Evolutionary conservation across 1,140 invertebrate genomes (phyloP), one percentile per base, ranked within the genome.

Genomic region (Lepidurus packardi): DNA sequence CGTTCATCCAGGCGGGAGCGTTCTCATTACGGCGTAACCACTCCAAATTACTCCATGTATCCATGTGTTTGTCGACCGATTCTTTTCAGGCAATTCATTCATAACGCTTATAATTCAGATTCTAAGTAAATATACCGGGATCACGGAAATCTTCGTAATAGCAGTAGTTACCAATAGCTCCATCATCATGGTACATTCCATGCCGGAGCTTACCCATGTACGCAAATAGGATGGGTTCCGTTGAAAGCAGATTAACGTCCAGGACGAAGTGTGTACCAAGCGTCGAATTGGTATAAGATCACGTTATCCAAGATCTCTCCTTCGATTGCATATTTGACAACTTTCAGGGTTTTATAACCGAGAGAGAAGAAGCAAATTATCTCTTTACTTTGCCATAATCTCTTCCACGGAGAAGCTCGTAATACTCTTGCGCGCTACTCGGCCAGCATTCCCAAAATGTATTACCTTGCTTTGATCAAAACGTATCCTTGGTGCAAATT

Each of bases 61-160:
- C 78, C 75, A 81, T 80, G 13, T 75, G 76, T 73, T 80, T 80
- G 76, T 81, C n/a, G n/a, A n/a, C n/a, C n/a, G n/a, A n/a, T n/a
- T n/a, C n/a, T n/a, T n/a, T n/a, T n/a, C n/a, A n/a, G n/a, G n/a
- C n/a, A n/a, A n/a, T n/a, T n/a, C n/a, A n/a, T n/a, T n/a, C n/a
- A n/a, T n/a, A n/a, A n/a, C 21, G 53, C 53, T n/a, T 16, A n/a
- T 65, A n/a, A n/a, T 5, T n/a, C 53, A 21, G 13, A 0, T 7
- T 11, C 21, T 21, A 0, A 21, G 3, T 34, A 34, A 65, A 16
- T n/a, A 47, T 73, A 82, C 81, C 79, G 13, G 82, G 79, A 73
- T 82, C 81, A n/a, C 82, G 78, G 78, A 43, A 81, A 77, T 82
- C 82, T 78, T 82, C 81, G 73, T 79, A 82, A 75, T 82, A 82